Percentiles rank a stretch among this genome's conserved stretches.
phyloP scores from a whole-genome alignment of 2,888 invertebrate species.

The Dioctria linearis region DNA sequence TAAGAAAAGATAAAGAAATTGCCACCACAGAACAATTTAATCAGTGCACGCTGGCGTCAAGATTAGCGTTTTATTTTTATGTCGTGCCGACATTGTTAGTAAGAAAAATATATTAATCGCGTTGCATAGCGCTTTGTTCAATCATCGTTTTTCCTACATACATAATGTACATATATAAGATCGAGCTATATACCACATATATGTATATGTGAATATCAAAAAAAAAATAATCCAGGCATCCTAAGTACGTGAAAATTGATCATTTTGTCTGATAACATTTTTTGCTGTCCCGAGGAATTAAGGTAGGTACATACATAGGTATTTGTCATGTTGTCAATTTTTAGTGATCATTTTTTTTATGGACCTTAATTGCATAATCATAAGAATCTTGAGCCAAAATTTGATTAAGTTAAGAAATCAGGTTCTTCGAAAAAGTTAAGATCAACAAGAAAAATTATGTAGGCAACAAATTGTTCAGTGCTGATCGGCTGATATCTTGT shows the following conservation, averaged over 20 bases:
- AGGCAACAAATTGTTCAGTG: no score
- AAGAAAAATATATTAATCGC: no score
- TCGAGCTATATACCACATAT: no score
- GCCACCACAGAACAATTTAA: slow-evolving; percentile 2
- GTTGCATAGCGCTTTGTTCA: no score
- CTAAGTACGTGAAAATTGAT: slow-evolving; percentile 9
- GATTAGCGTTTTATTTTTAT: not conserved
- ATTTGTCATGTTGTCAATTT: not conserved
- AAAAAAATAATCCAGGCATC: not conserved
- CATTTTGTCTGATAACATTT: not conserved
- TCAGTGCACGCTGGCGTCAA: not conserved
- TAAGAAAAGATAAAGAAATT: not conserved
- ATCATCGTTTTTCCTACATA: no score
- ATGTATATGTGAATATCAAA: no score
- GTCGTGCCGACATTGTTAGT: not conserved
- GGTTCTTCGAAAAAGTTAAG: not conserved
- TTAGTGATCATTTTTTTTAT: not conserved
- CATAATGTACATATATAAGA: no score
- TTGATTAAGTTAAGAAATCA: no score
- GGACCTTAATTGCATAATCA: not conserved
- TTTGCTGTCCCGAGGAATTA: not conserved
- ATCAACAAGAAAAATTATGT: not conserved
- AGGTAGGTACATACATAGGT: no score
- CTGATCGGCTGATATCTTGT: no score
- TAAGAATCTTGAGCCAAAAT: no score